Evolutionary conservation across 2,113 vertebrate genomes (phyloP).

Genomic region (Perca flavescens): DNA sequence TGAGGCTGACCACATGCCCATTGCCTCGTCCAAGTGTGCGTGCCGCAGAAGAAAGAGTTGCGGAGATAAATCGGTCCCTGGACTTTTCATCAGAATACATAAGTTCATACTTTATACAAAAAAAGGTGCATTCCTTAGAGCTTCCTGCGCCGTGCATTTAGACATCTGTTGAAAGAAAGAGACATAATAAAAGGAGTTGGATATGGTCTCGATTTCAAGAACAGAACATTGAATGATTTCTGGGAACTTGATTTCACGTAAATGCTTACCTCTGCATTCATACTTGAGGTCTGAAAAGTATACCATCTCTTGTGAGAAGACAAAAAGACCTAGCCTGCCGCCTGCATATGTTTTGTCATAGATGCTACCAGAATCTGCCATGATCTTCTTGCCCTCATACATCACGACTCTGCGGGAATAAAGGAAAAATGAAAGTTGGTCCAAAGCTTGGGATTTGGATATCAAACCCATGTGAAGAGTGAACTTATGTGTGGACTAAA

Average conservation of each 20-base stretch:
- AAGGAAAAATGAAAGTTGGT: neutral
- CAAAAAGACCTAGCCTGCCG: constrained; percentile 95
- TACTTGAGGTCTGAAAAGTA: constrained; percentile 99
- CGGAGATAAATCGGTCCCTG: constrained; percentile 87
- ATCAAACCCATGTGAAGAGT: neutral
- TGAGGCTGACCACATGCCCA: constrained; percentile 86
- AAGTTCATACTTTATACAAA: constrained; percentile 85
- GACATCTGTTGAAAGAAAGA: constrained; percentile 85
- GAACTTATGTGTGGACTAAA: neutral
- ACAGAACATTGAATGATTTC: neutral
- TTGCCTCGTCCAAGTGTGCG: constrained; percentile 80
- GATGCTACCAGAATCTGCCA: constrained; percentile 98
- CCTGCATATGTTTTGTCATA: constrained; percentile 99
- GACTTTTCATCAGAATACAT: constrained; percentile 80
- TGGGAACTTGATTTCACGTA: neutral
- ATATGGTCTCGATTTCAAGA: neutral
- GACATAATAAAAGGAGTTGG: neutral
- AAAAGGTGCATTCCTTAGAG: constrained; percentile 92
- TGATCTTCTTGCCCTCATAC: constrained; percentile 99
- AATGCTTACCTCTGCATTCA: constrained; percentile 95
- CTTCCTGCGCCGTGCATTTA: constrained; percentile 86
- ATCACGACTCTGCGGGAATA: constrained; percentile 92
- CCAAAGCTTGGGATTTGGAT: neutral
- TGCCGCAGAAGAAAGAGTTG: constrained; percentile 86
- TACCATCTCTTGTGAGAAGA: constrained; percentile 99